Conservation (phyloP, 2,888 invertebrate genomes). For the Pheosia tremula region DNA sequence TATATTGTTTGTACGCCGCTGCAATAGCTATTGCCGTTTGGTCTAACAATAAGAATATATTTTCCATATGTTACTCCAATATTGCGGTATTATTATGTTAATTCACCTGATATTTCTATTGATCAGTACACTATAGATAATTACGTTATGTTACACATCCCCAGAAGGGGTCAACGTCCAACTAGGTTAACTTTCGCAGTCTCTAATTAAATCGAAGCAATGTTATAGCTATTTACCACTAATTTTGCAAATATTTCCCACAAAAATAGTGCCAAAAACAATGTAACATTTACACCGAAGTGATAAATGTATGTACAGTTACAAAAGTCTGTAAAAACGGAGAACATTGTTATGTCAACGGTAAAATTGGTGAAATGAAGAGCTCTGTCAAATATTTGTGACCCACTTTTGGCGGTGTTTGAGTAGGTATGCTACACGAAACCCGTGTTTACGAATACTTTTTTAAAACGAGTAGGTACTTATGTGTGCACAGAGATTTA, state of each 20-base stretch:
- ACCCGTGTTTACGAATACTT: constrained; percentile 23
- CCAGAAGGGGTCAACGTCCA: background rate
- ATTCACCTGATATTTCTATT: too few species aligned
- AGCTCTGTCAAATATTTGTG: constrained; percentile 38
- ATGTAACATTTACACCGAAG: constrained; percentile 16
- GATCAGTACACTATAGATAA: too few species aligned
- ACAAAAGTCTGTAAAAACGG: background rate
- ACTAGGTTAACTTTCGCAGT: too few species aligned
- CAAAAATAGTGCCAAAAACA: background rate
- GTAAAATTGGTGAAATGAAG: constrained; percentile 38
- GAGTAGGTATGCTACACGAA: constrained; percentile 22
- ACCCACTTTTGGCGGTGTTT: constrained; percentile 33
- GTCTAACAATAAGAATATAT: background rate
- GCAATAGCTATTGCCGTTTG: background rate
- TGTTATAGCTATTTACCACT: too few species aligned
- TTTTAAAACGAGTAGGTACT: constrained; percentile 29
- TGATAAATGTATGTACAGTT: constrained; percentile 8
- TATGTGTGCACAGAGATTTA: constrained; percentile 6
- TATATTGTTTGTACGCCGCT: background rate
- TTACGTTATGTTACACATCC: too few species aligned
- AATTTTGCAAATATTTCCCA: background rate
- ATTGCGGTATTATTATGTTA: background rate
- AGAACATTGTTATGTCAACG: constrained; percentile 25
- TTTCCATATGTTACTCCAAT: background rate
- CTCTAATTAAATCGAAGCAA: too few species aligned